phyloP scores from a whole-genome alignment of 2,888 invertebrate genomes.

The Autographa pulchrina region DNA sequence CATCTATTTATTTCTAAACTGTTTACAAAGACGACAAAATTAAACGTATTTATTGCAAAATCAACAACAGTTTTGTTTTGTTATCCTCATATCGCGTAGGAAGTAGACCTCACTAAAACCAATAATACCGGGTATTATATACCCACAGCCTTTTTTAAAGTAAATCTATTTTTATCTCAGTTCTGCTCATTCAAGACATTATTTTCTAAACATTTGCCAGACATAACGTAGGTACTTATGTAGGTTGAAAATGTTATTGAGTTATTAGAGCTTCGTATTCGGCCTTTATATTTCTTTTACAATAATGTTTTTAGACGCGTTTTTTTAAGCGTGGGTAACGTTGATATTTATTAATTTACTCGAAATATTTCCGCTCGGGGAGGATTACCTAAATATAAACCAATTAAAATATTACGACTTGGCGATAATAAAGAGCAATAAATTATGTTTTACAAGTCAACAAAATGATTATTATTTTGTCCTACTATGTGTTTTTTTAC shows the following conservation, averaged over 20 bases:
- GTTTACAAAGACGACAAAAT: background rate
- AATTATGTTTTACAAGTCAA: background rate
- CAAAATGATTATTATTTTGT: too few relatives aligned
- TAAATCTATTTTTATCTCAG: background rate
- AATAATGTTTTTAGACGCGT: constrained; percentile 14
- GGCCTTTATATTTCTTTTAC: constrained; percentile 16
- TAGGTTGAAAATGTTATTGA: constrained; percentile 11
- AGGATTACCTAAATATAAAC: constrained; percentile 19
- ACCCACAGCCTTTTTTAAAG: background rate
- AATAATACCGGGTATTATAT: too few relatives aligned
- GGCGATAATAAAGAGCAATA: constrained; percentile 11
- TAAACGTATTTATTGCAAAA: background rate
- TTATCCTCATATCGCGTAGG: background rate
- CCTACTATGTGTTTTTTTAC: too few relatives aligned
- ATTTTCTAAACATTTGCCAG: constrained; percentile 25
- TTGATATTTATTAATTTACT: background rate
- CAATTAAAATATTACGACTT: constrained; percentile 1
- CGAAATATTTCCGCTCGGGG: constrained; percentile 10
- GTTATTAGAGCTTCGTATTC: constrained; percentile 14
- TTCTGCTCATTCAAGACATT: constrained; percentile 9
- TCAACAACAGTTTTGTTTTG: background rate
- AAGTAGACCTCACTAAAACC: background rate
- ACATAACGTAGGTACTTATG: constrained; percentile 15
- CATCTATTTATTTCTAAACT: too few relatives aligned
- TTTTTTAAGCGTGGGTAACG: constrained; percentile 3